Evolutionary conservation across 2,888 invertebrate species (phyloP).

Genomic region (Selenia dentaria): DNA sequence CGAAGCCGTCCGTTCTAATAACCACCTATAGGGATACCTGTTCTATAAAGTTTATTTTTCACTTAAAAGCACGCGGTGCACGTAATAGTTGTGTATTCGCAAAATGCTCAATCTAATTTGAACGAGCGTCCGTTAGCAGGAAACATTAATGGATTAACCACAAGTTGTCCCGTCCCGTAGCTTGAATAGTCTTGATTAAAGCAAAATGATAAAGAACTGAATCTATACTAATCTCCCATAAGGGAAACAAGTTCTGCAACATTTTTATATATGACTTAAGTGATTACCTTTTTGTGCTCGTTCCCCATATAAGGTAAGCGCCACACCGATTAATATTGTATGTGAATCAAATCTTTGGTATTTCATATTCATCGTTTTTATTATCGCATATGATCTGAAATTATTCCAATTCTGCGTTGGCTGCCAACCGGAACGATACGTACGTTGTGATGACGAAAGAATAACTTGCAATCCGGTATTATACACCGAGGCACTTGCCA

Average conservation of each 20-base stretch:
- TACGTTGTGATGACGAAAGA: too few species aligned
- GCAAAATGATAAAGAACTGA: slow-evolving; percentile 3
- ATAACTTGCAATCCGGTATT: too few species aligned
- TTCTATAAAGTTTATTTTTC: slow-evolving; percentile 49
- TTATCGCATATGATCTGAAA: too few species aligned
- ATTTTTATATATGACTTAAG: too few species aligned
- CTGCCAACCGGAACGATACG: too few species aligned
- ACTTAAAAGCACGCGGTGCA: slow-evolving; percentile 40
- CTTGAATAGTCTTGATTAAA: neutral
- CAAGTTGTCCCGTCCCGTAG: neutral
- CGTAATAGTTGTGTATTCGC: slow-evolving; percentile 39
- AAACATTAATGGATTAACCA: slow-evolving; percentile 52
- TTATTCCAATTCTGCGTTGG: too few species aligned
- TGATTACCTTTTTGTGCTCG: too few species aligned
- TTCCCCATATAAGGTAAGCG: too few species aligned
- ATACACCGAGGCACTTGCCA: neutral
- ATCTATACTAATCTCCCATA: slow-evolving; percentile 2
- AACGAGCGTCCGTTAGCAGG: slow-evolving; percentile 45
- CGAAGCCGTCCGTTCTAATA: slow-evolving; percentile 44
- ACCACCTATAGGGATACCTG: slow-evolving; percentile 45
- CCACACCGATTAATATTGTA: too few species aligned
- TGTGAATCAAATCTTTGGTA: too few species aligned
- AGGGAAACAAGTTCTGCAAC: neutral
- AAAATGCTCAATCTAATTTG: slow-evolving; percentile 52
- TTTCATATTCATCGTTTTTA: too few species aligned